Base-by-base conservation (phyloP, 2,113 vertebrate species). In the Fulica atra region DNA sequence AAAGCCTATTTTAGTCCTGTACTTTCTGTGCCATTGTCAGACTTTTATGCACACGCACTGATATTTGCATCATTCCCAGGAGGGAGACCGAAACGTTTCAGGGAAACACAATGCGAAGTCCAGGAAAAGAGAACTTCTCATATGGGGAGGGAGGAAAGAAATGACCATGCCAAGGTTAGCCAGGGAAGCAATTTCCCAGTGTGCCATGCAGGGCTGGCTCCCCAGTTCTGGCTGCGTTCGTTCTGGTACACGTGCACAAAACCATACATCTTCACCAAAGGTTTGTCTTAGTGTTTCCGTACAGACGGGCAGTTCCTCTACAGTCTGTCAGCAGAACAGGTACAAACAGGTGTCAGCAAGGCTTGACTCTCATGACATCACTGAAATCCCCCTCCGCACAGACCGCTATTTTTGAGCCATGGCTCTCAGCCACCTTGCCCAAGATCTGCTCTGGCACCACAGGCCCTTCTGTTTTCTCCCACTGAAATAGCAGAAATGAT, bases 11-110 rank as follows among this genome's bases (percentile, higher is more conserved):
- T 91, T 86, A 77, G 88, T 84, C 76, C 48, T 51, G 84, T 80
- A 92, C 74, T 91, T 95, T 86, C 61, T 87, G 78, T 94, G 89
- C 92, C 69, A n/a, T 61, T 81, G 81, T 76, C 71, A 85, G 74
- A 44, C 65, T 21, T 64, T 88, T 70, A 2, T 69, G 48, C 4
- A 4, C 64, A 84, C 5, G 7, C 44, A 46, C 35, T 86, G 79
- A 81, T 46, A 93, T 83, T 90, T 88, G 77, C 86, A 92, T 94
- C 90, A 92, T 94, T 96, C 96, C 86, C 82, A 84, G 71, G 68
- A 92, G 76, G 77, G 77, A 95, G 53, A 64, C 20, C 9, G 42
- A 71, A 91, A 53, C 3, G 5, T 88, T 95, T 88, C 88, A 94
- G 59, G 80, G 40, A 95, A 95, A 88, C 44, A 92, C 60, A 86